phyloP scores from a whole-genome alignment of 53 echinoderm and acorn worm species.

The Stichopus horrens region DNA sequence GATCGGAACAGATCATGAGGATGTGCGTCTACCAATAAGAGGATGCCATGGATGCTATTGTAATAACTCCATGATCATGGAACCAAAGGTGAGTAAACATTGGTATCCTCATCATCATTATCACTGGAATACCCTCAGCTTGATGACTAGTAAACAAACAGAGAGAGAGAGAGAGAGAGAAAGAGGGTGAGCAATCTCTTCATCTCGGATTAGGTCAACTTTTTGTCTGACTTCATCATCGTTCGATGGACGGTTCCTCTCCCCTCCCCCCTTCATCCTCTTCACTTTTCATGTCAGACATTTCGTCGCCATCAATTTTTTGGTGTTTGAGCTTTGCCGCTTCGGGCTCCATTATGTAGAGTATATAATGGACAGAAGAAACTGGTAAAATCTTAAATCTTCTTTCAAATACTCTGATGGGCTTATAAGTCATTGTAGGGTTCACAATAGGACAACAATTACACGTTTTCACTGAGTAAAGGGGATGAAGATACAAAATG shows the following conservation, averaged over 20 bases:
- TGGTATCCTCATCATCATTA: background rate
- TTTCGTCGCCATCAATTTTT: background rate
- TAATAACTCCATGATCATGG: background rate
- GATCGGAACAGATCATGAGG: background rate
- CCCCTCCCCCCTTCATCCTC: background rate
- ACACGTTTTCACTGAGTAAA: too few species aligned
- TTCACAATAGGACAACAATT: background rate
- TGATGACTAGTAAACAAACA: background rate
- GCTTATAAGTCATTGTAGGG: background rate
- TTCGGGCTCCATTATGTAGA: background rate
- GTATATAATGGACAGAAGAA: background rate
- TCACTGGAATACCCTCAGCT: background rate
- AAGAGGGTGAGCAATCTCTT: background rate
- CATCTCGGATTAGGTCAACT: background rate
- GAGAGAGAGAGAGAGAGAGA: background rate
- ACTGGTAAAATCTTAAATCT: too few species aligned
- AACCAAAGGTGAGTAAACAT: background rate
- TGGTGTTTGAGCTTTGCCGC: background rate
- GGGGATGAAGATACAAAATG: too few species aligned
- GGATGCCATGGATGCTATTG: too few species aligned
- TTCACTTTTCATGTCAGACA: background rate
- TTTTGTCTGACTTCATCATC: background rate
- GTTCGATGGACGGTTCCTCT: background rate
- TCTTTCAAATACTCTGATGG: background rate
- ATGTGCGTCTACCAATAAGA: too few species aligned